Evolutionary conservation across 2,797 vertebrate species (phyloP).

Genomic region (Oryzias dopingdopingensis): DNA sequence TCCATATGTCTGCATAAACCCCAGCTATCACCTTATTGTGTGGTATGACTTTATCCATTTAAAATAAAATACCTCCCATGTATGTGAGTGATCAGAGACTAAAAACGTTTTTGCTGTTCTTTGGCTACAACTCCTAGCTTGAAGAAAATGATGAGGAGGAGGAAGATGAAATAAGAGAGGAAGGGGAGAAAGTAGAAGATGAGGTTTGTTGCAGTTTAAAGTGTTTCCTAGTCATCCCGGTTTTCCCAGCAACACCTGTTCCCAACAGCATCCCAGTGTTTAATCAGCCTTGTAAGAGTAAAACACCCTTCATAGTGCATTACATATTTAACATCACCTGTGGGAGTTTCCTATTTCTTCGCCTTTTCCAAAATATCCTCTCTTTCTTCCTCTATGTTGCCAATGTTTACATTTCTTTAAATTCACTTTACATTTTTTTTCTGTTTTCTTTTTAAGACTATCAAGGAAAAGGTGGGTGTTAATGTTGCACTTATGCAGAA

Average conservation of each 20-base stretch:
- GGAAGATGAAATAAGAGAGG: conserved; percentile 51
- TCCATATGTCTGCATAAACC: conserved; percentile 51
- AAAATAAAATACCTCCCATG: neutral
- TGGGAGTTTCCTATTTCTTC: conserved; percentile 29
- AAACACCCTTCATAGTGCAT: conserved; percentile 10
- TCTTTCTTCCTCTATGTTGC: neutral
- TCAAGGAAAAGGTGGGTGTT: conserved; percentile 58
- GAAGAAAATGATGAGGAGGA: conserved; percentile 67
- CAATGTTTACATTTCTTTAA: neutral
- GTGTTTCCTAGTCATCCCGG: conserved; percentile 19
- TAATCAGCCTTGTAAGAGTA: conserved; percentile 11
- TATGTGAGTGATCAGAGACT: neutral
- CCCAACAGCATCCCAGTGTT: conserved; percentile 10
- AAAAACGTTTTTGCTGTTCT: conserved; percentile 28
- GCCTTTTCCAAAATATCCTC: conserved; percentile 8
- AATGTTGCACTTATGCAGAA: neutral
- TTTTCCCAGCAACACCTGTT: conserved; percentile 6
- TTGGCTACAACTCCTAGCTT: conserved; percentile 52
- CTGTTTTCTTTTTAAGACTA: conserved; percentile 31
- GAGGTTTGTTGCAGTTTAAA: conserved; percentile 65
- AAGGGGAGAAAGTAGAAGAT: conserved; percentile 54
- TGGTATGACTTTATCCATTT: too few relatives aligned
- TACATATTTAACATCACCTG: conserved; percentile 19
- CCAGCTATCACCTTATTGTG: neutral
- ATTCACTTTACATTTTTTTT: neutral